phyloP scores from a whole-genome alignment of 2,888 invertebrate genomes.

The Heliconius charithonia region DNA sequence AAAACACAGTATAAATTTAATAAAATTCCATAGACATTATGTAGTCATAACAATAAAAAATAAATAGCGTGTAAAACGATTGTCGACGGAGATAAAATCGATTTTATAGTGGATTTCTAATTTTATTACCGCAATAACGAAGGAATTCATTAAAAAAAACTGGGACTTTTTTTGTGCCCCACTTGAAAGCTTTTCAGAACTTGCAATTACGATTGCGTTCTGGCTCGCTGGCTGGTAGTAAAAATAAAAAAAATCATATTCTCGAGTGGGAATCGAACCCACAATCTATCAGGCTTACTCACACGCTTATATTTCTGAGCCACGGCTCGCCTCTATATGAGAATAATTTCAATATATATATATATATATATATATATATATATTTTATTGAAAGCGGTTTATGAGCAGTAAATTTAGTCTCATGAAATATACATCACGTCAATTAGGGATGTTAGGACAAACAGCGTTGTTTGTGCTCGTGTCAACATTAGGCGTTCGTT shows the following conservation, averaged over 20 bases:
- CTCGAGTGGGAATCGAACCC: too few species aligned
- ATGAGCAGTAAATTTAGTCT: constrained; percentile 8
- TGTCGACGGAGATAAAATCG: constrained; percentile 4
- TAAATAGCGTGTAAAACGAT: not conserved
- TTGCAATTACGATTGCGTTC: too few species aligned
- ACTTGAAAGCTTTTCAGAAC: too few species aligned
- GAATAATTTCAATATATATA: not conserved
- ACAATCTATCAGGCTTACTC: too few species aligned
- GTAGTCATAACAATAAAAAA: not conserved
- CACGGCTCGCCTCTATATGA: not conserved
- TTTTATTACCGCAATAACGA: not conserved
- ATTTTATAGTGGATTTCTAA: not conserved
- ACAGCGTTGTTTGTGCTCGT: constrained; percentile 17
- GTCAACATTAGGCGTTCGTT: constrained; percentile 17
- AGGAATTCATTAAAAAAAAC: too few species aligned
- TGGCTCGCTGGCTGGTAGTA: too few species aligned
- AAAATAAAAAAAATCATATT: too few species aligned
- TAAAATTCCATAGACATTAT: not conserved
- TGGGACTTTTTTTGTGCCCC: too few species aligned
- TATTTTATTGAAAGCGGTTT: not conserved
- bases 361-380: not conserved
- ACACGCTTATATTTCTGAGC: too few species aligned
- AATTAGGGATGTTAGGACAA: constrained; percentile 24
- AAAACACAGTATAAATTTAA: not conserved
- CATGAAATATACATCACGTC: constrained; percentile 25